Base-by-base conservation (phyloP, 2,113 vertebrate genomes). In the Laterallus jamaicensis region DNA sequence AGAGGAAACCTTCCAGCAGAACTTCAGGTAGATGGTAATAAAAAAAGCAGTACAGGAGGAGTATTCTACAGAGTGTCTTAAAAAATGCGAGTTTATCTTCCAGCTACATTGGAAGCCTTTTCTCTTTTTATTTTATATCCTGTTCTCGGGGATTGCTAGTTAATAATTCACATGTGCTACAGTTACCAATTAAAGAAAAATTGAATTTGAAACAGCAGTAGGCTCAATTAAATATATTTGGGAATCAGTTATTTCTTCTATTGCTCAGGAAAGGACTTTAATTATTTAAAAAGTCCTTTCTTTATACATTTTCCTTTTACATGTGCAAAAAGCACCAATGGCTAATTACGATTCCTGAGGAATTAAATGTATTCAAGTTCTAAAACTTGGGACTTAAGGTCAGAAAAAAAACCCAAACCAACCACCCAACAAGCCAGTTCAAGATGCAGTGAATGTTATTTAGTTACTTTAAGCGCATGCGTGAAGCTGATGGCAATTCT, bases 151-250 rank as follows among this genome's bases (percentile, higher is more conserved):
- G 89, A 97, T 85, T 76, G 24, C 86, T 93, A 32, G 81, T 98
- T 98, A 98, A 97, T 98, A 97, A 97, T 98, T 98, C 94, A 97
- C 80, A 90, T 26, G 35, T 93, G 81, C 56, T 86, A 80, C 87
- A 89, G 86, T 97, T 96, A 97, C 90, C 96, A 97, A 96, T 97
- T 97, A 97, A 97, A 93, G 85, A 96, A 95, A 96, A 97, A 95
- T 60, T 96, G 96, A 90, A 97, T 97, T 95, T 84, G 93, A 93
- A 97, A 93, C 35, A 47, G 96, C 83, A 84, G 93, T 96, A 90
- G 68, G 86, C 96, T 98, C 96, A 96, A 91, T 97, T 97, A 98
- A 97, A 95, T 96, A 40, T 97, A 89, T 97, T 97, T 97, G 94
- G 88, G 96, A 97, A 97, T 96, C 78, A 58, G 78, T 88, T 96